A percentile compares a stretch with the other conserved stretches of the same genome.
Conservation (phyloP, 2,888 invertebrate species). For the Drosophila dives region DNA sequence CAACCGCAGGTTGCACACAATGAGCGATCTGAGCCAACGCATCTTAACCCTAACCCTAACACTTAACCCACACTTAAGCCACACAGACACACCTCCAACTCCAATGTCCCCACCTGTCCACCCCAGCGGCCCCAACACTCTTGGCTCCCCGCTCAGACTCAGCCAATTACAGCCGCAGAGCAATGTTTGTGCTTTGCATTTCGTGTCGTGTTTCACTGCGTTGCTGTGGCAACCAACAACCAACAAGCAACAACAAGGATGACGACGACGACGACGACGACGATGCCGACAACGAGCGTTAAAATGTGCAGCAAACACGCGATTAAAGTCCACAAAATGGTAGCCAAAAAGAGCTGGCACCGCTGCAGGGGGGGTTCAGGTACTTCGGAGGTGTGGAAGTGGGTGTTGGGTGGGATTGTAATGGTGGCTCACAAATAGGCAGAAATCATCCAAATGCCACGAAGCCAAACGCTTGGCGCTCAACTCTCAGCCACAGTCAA, state of each 20-base stretch:
- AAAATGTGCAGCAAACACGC: conserved; percentile 77
- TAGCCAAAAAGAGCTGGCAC: conserved; percentile 12
- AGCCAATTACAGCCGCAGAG: conserved; percentile 42
- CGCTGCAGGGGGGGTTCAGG: background rate
- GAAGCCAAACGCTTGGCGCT: conserved; percentile 48
- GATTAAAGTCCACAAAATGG: conserved; percentile 59
- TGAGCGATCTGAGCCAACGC: conserved; percentile 30
- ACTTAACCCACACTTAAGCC: conserved; percentile 5
- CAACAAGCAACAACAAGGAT: conserved; percentile 11
- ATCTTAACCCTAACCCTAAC: conserved; percentile 14
- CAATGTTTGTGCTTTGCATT: conserved; percentile 42
- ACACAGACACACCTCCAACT: background rate
- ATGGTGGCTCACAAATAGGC: conserved; percentile 59
- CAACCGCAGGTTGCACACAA: conserved; percentile 36
- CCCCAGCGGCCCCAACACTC: background rate
- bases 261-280: conserved; percentile 3
- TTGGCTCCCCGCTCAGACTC: conserved; percentile 3
- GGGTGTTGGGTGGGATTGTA: too few species aligned
- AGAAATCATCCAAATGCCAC: conserved; percentile 78
- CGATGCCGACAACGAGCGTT: conserved; percentile 59
- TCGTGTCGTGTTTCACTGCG: conserved; percentile 54
- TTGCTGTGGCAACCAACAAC: conserved; percentile 74
- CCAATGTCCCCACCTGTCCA: background rate
- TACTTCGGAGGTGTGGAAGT: background rate
- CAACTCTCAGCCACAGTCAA: conserved; percentile 42